phyloP scores from a whole-genome alignment of 2,113 vertebrate species.

The Muntiacus muntjak region DNA sequence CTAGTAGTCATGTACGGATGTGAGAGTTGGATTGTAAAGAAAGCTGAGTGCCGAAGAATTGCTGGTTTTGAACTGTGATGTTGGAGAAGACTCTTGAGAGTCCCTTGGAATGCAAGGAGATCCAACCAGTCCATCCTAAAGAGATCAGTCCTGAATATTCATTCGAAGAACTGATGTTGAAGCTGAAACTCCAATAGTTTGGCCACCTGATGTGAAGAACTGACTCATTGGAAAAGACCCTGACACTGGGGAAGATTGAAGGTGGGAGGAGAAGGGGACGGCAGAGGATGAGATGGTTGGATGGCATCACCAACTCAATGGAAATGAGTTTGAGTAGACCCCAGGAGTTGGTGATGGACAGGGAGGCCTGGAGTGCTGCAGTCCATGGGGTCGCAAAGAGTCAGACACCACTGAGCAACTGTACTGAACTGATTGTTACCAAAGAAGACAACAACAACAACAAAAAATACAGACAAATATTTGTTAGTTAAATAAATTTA shows the following conservation, averaged over 20 bases:
- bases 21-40: not conserved
- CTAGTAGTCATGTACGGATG: not conserved
- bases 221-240: not conserved
- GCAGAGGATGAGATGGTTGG: not conserved
- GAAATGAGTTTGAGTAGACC: no score
- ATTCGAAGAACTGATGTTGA: not conserved
- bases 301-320: no score
- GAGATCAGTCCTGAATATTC: not conserved
- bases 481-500: not conserved
- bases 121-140: not conserved
- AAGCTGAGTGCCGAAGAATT: accelerated
- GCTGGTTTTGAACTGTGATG: not conserved
- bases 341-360: not conserved
- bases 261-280: not conserved
- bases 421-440: not conserved
- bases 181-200: not conserved
- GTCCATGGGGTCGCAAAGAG: not conserved
- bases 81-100: not conserved
- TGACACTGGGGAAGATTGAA: not conserved
- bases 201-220: not conserved
- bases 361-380: not conserved
- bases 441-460: not conserved
- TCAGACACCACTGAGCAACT: not conserved
- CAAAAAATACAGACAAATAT: not conserved
- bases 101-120: not conserved